phyloP scores from a whole-genome alignment of 2,888 invertebrate genomes.

The Phania funesta region DNA sequence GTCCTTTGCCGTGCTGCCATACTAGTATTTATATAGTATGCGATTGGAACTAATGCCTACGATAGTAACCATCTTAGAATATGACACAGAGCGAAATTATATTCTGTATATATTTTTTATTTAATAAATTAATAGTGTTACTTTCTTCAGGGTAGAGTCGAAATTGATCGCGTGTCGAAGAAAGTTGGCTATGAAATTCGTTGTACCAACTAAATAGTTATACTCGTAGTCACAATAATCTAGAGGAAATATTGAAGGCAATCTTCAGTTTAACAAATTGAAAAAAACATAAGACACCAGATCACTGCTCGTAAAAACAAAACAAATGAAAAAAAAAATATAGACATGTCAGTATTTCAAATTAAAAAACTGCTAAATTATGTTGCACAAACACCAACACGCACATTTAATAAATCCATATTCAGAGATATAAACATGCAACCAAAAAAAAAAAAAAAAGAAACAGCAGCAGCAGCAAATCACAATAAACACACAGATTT shows the following conservation, averaged over 20 bases:
- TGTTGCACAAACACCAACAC: conserved; percentile 45
- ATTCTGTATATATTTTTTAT: no score
- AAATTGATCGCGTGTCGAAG: no score
- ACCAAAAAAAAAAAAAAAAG: not conserved
- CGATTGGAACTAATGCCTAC: no score
- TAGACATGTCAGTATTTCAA: conserved; percentile 43
- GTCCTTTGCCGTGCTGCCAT: no score
- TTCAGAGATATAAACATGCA: not conserved
- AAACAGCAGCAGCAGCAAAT: not conserved
- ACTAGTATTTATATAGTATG: no score
- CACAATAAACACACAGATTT: conserved; percentile 15
- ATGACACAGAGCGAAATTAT: no score
- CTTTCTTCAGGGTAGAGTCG: no score
- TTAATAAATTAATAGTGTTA: no score
- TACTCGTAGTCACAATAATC: not conserved
- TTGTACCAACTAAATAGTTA: no score
- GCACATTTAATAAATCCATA: conserved; percentile 19
- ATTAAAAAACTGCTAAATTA: conserved; percentile 43
- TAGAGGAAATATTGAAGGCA: conserved; percentile 1
- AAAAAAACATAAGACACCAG: not conserved
- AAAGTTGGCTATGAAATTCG: no score
- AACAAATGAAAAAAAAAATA: conserved; percentile 1
- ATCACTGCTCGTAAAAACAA: conserved; percentile 3
- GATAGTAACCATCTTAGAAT: no score
- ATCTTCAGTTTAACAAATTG: not conserved